A percentile compares a stretch with the other conserved stretches of the same genome.
Evolutionary conservation across 2,888 invertebrate species (phyloP).

Genomic region (Drosophila engyochracea): DNA sequence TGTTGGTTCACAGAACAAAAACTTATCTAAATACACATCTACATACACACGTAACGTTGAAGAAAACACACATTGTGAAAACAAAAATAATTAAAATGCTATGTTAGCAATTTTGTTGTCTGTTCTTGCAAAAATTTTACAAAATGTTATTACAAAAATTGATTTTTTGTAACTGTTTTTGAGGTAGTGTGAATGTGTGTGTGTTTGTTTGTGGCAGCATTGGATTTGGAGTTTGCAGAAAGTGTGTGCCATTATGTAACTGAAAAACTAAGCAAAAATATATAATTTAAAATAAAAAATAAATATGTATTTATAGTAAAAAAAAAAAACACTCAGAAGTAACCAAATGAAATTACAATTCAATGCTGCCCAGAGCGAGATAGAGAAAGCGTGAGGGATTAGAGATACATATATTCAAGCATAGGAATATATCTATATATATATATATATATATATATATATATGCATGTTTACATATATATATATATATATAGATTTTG

Average conservation of each 20-base stretch:
- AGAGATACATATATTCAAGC: constrained; percentile 15
- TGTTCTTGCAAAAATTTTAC: constrained; percentile 52
- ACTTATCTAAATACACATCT: constrained; percentile 48
- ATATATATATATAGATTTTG: not conserved
- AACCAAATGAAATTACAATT: constrained; percentile 49
- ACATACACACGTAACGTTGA: constrained; percentile 39
- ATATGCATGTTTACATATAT: constrained; percentile 8
- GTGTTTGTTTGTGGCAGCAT: constrained; percentile 41
- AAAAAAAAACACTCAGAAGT: constrained; percentile 36
- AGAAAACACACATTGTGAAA: constrained; percentile 44
- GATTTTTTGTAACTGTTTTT: constrained; percentile 56
- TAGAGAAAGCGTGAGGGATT: constrained; percentile 6
- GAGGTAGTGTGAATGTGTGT: constrained; percentile 22
- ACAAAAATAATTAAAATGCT: constrained; percentile 53
- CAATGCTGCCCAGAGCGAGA: constrained; percentile 46
- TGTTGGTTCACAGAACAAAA: constrained; percentile 73
- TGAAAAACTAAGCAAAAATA: constrained; percentile 28
- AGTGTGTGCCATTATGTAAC: constrained; percentile 55
- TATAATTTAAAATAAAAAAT: constrained; percentile 1
- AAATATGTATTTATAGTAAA: constrained; percentile 5
- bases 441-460: constrained; percentile 13
- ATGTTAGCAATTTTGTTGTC: constrained; percentile 77
- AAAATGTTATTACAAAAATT: constrained; percentile 50
- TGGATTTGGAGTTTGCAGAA: constrained; percentile 33
- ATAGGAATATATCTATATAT: constrained; percentile 15